Base-by-base conservation (phyloP, 2,888 invertebrate genomes). In the Ceraclea dissimilis region DNA sequence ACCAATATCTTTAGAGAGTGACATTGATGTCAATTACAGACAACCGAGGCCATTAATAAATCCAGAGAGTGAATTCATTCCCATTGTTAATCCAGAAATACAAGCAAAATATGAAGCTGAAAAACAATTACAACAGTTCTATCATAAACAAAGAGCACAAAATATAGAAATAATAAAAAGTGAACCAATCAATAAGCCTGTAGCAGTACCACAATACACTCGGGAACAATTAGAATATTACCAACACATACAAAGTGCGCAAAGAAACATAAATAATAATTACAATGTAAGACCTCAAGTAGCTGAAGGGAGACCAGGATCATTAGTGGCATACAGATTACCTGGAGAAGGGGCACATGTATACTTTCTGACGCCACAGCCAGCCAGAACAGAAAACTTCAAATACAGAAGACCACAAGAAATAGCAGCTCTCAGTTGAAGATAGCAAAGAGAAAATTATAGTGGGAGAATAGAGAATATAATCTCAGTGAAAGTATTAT, bases 271-370 rank as follows among this genome's bases (percentile, higher is more conserved):
- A 54, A 61, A 57, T 58, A 57, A 63, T 64, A 53, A 57, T 62
- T 58, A 63, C 62, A 57, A 64, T 63, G 61, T 68, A 46, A 58
- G 62, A 44, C 13, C 46, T 17, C 61, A 59, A 65, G 68, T 74
- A 62, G 72, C 76, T 58, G 73, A 74, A 58, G 75, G 75, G 43
- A 69, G 73, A 60, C 73, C 74, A n/a, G 81, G 79, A n/a, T 81
- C 85, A 18, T 83, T 83, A 65, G 84, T 88, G 62, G 85, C 87
- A 10, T 88, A 88, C 69, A 74, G 83, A 64, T 72, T 88, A 57
- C 88, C 88, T 0, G 88, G 87, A 1, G 86, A 86, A 64, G 85
- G 86, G 10, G 87, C 87, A 0, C 88, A 88, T 70, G 86, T 88
- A 65, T 88, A 87, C 68, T 88, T 88, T 74, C 72, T 88, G 58